Base-by-base conservation (phyloP, 2,797 vertebrate genomes). In the Eulemur mongoz region DNA sequence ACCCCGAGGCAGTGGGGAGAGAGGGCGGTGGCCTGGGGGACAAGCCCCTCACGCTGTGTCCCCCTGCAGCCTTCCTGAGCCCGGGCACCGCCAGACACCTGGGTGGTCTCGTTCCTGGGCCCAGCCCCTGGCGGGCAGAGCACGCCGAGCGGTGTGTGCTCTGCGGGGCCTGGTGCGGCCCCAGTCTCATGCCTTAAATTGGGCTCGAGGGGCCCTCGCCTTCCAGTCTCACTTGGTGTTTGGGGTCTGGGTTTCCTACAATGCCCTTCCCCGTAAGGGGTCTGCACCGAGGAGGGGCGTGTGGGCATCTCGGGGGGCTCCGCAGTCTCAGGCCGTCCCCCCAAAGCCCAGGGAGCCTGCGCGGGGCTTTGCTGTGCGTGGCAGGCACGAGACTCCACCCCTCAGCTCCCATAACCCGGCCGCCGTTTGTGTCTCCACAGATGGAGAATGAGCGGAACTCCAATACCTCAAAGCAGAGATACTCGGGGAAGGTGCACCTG, bases 401-500 rank as follows among this genome's bases (percentile, higher is more conserved):
- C 35, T 57, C 23, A 5, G 50, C 23, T 17, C 5, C 76, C 2
- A 1, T 79, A 17, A 27, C 50, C 12, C 2, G 5, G 7, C 8
- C 8, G 0, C 22, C 4, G 2, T 54, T 18, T 38, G 18, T 30
- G 61, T 82, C 57, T 43, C 12, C 82, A 4, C 94, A 99, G 99
- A 99, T 99, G 99, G 99, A 99, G 98, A 99, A 99, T 99, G 99
- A 99, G 98, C 98, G 98, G 91, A 98, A 99, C 97, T 99, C 99
- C 86, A 99, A 98, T 93, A 99, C 99, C 97, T 99, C 99, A 97
- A 99, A 99, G 98, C 99, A 99, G 92, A 99, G 99, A 98, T 99
- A 99, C 98, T 99, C 99, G 87, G 99, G 99, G 95, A 99, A 99
- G 97, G 99, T 99, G 92, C 99, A 99, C 95, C 99, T 99, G 98